phyloP scores from a whole-genome alignment of 2,888 invertebrate species.

The Xanthostigma xanthostigma region DNA sequence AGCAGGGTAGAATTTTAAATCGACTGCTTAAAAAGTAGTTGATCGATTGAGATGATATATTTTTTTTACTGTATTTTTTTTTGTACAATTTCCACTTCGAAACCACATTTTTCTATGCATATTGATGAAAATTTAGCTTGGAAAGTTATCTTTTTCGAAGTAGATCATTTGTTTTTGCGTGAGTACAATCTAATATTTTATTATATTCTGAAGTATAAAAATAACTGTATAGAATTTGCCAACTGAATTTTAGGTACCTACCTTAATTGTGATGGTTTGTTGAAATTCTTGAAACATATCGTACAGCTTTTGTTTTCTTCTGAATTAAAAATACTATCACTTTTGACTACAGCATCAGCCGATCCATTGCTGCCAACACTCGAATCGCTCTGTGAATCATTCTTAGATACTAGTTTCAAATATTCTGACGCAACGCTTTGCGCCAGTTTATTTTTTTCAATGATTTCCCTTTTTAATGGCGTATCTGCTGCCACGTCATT shows the following conservation, averaged over 20 bases:
- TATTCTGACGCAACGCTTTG: slow-evolving; percentile 51
- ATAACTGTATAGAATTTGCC: no score
- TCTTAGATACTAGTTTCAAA: slow-evolving; percentile 40
- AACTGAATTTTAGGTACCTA: slow-evolving; percentile 23
- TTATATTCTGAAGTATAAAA: no score
- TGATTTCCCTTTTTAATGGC: slow-evolving; percentile 28
- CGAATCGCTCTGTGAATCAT: slow-evolving; percentile 17
- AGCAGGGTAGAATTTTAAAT: no score
- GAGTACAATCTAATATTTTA: no score
- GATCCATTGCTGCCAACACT: slow-evolving; percentile 7
- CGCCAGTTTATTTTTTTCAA: slow-evolving; percentile 33
- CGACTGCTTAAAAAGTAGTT: no score
- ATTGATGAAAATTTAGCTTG: no score
- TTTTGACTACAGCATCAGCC: slow-evolving; percentile 15
- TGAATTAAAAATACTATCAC: slow-evolving; percentile 27
- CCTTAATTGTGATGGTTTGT: slow-evolving; percentile 76
- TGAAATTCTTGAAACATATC: slow-evolving; percentile 85
- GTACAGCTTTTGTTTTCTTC: slow-evolving; percentile 30
- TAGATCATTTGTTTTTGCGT: no score
- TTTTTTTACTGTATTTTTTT: no score
- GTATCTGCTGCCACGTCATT: slow-evolving; percentile 18
- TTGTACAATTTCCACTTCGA: no score
- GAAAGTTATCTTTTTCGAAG: no score
- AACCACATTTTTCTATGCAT: no score
- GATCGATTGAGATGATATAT: no score